These are phyloP conservation scores for Meliscaeva auricollis DNA, from an alignment of 2,888 invertebrate species.

Conservation along the genomic window DNA sequence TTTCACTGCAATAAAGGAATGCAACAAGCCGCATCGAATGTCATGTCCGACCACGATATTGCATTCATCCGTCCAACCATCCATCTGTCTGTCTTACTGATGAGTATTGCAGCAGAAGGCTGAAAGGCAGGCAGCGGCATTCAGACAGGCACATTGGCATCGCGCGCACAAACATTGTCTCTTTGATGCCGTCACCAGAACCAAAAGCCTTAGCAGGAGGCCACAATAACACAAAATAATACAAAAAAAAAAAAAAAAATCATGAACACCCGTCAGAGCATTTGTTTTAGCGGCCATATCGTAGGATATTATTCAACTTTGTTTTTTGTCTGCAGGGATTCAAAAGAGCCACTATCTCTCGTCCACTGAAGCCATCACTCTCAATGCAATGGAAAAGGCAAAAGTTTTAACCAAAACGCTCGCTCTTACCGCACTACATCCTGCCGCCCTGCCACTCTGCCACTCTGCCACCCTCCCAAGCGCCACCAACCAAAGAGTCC, in stretches of 20 bases:
- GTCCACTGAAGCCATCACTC: slow-evolving; percentile 64
- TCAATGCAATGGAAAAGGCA: slow-evolving; percentile 33
- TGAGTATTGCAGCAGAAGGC: slow-evolving; percentile 29
- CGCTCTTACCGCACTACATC: background rate
- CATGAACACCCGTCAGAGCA: slow-evolving; percentile 57
- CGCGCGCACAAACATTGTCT: slow-evolving; percentile 41
- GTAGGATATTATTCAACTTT: slow-evolving; percentile 54
- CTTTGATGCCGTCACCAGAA: slow-evolving; percentile 48
- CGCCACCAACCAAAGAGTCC: too few relatives aligned
- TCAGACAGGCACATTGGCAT: slow-evolving; percentile 25
- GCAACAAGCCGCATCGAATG: slow-evolving; percentile 76
- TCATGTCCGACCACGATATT: slow-evolving; percentile 75
- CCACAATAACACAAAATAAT: slow-evolving; percentile 25
- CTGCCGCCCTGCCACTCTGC: background rate
- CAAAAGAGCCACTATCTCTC: slow-evolving; percentile 59
- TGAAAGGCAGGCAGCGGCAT: slow-evolving; percentile 38
- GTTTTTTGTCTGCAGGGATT: slow-evolving; percentile 49
- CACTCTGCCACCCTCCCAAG: background rate
- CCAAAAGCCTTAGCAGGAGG: slow-evolving; percentile 26
- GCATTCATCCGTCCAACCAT: slow-evolving; percentile 69
- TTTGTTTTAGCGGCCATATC: slow-evolving; percentile 67
- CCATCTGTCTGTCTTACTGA: slow-evolving; percentile 59
- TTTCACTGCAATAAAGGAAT: slow-evolving; percentile 67
- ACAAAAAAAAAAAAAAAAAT: slow-evolving; percentile 14
- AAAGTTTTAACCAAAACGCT: slow-evolving; percentile 36